phyloP scores from a whole-genome alignment of 1,140 invertebrate species.

The Apocrypta bakeri region DNA sequence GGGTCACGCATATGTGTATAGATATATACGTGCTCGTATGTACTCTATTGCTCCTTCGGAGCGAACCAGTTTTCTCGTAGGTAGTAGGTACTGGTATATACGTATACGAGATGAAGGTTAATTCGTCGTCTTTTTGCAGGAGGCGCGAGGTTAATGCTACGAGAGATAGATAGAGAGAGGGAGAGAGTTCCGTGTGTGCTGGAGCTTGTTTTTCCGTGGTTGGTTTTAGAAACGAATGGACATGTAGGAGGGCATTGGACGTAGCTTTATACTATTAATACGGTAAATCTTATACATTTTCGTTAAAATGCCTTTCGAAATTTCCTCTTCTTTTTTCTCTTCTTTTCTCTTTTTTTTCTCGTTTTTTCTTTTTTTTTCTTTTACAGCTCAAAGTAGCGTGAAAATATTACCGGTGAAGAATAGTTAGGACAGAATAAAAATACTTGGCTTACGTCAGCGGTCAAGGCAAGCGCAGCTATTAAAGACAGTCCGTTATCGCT shows the following conservation, averaged over 20 bases:
- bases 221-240: background rate
- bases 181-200: background rate
- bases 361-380: no score
- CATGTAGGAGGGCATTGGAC: no score
- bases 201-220: background rate
- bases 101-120: background rate
- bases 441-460: slow-evolving; percentile 14
- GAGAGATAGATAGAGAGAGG: background rate
- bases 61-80: background rate
- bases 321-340: no score
- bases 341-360: no score
- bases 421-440: background rate
- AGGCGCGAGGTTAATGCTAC: slow-evolving; percentile 1
- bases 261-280: no score
- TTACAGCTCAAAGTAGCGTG: no score
- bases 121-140: background rate
- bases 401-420: no score
- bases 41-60: background rate
- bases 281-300: background rate
- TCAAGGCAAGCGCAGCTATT: background rate
- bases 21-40: no score
- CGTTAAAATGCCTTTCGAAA: no score
- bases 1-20: background rate
- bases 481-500: background rate
- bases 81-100: background rate